These are phyloP conservation scores for Drosophila persimilis DNA, from an alignment of 1,140 invertebrate genomes.

Conservation along the genomic window DNA sequence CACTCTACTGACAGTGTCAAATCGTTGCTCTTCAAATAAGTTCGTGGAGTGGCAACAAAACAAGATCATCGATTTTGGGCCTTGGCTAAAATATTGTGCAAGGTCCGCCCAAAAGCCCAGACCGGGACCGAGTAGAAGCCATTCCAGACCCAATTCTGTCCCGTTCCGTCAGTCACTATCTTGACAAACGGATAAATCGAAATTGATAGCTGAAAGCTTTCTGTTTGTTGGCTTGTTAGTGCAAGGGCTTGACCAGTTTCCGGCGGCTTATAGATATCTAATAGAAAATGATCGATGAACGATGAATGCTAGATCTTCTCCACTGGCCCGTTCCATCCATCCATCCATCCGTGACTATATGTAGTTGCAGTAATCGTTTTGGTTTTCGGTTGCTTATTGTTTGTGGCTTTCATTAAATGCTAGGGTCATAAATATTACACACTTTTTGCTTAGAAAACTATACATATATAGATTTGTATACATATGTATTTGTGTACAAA, in stretches of 20 bases:
- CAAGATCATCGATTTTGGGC: constrained; percentile 20
- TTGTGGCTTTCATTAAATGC: constrained; percentile 30
- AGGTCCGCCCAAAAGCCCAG: constrained; percentile 35
- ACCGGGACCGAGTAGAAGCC: constrained; percentile 9
- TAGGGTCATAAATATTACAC: constrained; percentile 35
- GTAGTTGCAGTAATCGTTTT: constrained; percentile 36
- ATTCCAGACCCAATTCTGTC: constrained; percentile 33
- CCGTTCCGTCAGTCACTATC: constrained; percentile 40
- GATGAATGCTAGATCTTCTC: too few species aligned
- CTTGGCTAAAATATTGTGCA: constrained; percentile 56
- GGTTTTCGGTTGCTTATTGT: constrained; percentile 24
- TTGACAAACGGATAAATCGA: constrained; percentile 66
- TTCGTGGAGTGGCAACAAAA: neutral
- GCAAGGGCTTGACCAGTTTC: constrained; percentile 39
- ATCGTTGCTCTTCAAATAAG: constrained; percentile 71
- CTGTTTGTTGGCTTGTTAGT: constrained; percentile 1
- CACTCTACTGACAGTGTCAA: constrained; percentile 54
- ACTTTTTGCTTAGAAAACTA: constrained; percentile 29
- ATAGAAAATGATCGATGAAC: constrained; percentile 31
- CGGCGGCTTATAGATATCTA: constrained; percentile 30
- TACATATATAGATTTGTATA: constrained; percentile 2
- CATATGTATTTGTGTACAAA: constrained; percentile 18
- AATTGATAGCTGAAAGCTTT: constrained; percentile 38
- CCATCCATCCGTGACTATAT: constrained; percentile 18
- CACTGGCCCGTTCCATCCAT: neutral